Base-by-base conservation (phyloP, 2,888 invertebrate species). In the Stenolophus ochropezus region DNA sequence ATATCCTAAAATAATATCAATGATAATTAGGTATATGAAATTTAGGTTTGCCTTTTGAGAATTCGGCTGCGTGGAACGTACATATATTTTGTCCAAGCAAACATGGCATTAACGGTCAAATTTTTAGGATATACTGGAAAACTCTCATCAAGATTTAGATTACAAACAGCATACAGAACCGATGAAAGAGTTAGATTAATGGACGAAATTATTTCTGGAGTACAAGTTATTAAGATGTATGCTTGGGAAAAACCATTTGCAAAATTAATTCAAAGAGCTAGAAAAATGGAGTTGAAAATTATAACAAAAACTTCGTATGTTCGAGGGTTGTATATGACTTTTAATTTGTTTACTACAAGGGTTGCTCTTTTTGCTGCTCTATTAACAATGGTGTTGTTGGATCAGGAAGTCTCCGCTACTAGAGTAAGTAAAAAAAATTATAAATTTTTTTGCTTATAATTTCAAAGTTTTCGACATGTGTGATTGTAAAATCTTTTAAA, bases 171-270 rank as follows among this genome's bases (percentile, higher is more conserved):
- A 0, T 90, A 91, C 83, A 92, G 95, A 87, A 98, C 98, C 0
- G 98, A 98, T 89, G 94, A 95, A 85, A 92, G 98, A 83, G 96
- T 98, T 53, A 93, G 96, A 76, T 91, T 98, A 71, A 98, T 98
- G 97, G 97, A 96, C 87, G 98, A 99, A 91, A 94, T 98, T 85
- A 95, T 98, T 83, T 93, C 93, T 82, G 98, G 97, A 69, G 97
- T 99, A 90, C 95, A 97, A 90, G 96, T 96, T 83, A 93, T 94
- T 84, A 94, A 94, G 88, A 93, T 93, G 93, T 95, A 93, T 86
- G 92, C 93, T 2, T 95, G 95, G 92, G 95, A 95, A 86, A 92
- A 91, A 82, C 93, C 94, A 0, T 95, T 95, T 86, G 92, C 92
- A 18, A 90, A 92, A 23, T 86, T 94, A 25, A 91, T 95, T 2